phyloP scores from a whole-genome alignment of 35 echinoderm and acorn worm genomes.

The Chiridota heheva region DNA sequence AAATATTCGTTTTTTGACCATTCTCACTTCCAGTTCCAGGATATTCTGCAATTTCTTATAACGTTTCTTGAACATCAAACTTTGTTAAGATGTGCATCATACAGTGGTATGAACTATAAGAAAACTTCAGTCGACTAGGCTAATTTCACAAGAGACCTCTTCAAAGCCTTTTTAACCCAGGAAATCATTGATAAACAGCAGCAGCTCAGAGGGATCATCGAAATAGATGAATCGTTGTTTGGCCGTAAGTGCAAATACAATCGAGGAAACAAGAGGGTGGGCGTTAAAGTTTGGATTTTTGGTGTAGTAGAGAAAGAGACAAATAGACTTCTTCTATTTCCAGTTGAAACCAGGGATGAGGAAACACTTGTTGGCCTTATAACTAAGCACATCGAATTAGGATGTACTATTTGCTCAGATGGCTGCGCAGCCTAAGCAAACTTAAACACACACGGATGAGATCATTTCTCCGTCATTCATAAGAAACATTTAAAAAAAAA shows the following conservation, averaged over 20 bases:
- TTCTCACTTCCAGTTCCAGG: too few species aligned
- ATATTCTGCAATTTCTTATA: too few species aligned
- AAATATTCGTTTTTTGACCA: too few species aligned
- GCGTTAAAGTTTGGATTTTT: conserved; percentile 16
- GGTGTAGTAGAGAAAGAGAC: not conserved
- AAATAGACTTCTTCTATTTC: not conserved
- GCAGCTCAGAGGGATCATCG: too few species aligned
- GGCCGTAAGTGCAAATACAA: conserved; percentile 3
- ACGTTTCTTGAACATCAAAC: too few species aligned
- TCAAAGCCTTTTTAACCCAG: too few species aligned
- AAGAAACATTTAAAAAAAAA: conserved; percentile 1
- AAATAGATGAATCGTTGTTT: conserved; percentile 9
- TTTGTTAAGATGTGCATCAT: too few species aligned
- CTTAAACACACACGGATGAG: not conserved
- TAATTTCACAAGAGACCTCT: too few species aligned
- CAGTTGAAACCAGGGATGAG: not conserved
- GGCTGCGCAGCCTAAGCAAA: conserved; percentile 7
- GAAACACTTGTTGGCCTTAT: not conserved
- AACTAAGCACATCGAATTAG: not conserved
- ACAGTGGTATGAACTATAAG: too few species aligned
- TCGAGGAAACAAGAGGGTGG: not conserved
- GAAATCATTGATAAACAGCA: too few species aligned
- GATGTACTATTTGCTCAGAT: conserved; percentile 10
- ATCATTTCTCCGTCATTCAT: conserved; percentile 1
- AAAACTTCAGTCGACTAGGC: too few species aligned